Conservation (phyloP, 2,797 vertebrate species). For the Streptopelia turtur region DNA sequence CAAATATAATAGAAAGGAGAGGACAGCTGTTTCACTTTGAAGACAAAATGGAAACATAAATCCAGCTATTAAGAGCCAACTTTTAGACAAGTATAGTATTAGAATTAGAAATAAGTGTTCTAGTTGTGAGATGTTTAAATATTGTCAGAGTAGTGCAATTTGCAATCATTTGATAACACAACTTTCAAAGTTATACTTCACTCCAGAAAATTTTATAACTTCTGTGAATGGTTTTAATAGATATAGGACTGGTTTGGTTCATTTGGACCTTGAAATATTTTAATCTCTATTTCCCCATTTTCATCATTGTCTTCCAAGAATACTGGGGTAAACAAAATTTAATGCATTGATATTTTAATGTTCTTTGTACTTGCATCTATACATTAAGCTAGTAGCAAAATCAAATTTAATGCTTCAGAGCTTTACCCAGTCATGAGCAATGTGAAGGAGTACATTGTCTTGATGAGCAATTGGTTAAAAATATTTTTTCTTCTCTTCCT, state of each 20-base stretch:
- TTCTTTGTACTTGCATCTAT: not conserved
- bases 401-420: slow-evolving; percentile 54
- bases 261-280: not conserved
- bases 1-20: not conserved
- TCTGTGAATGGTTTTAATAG: not conserved
- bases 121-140: not conserved
- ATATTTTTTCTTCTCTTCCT: not conserved
- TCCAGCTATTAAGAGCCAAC: not conserved
- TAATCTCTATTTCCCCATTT: not conserved
- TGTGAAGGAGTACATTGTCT: not conserved
- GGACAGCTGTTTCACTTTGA: not conserved
- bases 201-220: not conserved
- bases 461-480: not conserved
- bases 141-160: not conserved
- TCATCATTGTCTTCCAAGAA: not conserved
- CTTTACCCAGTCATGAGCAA: slow-evolving; percentile 19
- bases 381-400: slow-evolving; percentile 32
- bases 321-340: not conserved
- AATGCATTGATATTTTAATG: slow-evolving; percentile 4
- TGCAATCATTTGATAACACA: not conserved
- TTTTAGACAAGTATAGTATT: not conserved
- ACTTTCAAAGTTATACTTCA: not conserved
- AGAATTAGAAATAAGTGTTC: not conserved
- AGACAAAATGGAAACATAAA: not conserved
- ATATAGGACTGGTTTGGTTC: not conserved